These are phyloP conservation scores for Drosophila kambysellisi DNA, from an alignment of 2,888 invertebrate genomes.

Conservation along the genomic window DNA sequence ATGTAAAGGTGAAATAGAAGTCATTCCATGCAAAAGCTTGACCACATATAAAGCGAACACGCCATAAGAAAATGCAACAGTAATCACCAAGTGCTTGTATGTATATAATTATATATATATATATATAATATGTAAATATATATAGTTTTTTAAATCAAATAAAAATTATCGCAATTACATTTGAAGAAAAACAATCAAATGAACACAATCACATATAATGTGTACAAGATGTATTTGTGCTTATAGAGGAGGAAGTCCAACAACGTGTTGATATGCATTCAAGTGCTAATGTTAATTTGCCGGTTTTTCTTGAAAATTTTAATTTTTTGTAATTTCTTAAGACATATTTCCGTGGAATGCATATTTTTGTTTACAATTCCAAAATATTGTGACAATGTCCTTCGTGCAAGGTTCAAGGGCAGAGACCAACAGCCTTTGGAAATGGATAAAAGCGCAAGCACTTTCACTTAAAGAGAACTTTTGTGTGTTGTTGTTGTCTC, in stretches of 20 bases:
- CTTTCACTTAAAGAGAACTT: conserved; percentile 48
- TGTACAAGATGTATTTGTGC: neutral
- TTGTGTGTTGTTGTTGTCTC: conserved; percentile 9
- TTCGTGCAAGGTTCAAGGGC: conserved; percentile 59
- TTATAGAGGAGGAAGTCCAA: conserved; percentile 15
- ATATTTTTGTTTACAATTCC: neutral
- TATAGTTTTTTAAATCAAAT: conserved; percentile 7
- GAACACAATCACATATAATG: neutral
- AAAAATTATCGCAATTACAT: conserved; percentile 30
- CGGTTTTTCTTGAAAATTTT: conserved; percentile 8
- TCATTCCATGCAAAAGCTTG: conserved; percentile 62
- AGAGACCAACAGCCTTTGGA: conserved; percentile 33
- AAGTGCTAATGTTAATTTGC: conserved; percentile 3
- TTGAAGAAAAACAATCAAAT: conserved; percentile 6
- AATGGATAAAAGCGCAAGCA: conserved; percentile 19
- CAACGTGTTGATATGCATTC: conserved; percentile 28
- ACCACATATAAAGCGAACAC: conserved; percentile 38
- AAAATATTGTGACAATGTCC: conserved; percentile 46
- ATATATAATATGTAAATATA: neutral
- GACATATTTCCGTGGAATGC: neutral
- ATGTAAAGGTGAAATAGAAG: conserved; percentile 79
- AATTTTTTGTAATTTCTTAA: neutral
- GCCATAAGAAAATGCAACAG: conserved; percentile 62
- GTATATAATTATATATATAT: conserved; percentile 32
- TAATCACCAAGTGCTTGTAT: conserved; percentile 42